Base-by-base conservation (phyloP, 2,888 invertebrate genomes). In the Trachelus iudaicus region DNA sequence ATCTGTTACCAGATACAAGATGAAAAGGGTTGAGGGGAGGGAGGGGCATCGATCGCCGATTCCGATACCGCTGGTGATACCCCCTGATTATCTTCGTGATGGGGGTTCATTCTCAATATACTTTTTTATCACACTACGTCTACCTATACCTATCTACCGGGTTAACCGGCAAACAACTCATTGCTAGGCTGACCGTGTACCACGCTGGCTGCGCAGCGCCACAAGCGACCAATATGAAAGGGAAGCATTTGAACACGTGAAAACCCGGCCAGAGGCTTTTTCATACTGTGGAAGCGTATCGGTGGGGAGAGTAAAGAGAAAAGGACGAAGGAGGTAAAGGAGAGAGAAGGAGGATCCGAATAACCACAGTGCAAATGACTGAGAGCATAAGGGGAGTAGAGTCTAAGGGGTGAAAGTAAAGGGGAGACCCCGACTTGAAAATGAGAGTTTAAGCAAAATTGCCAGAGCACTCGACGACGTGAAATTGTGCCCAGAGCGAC, bases 371-470 rank as follows among this genome's bases (percentile, higher is more conserved):
- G 40, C 15, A 40, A 40, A 40, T 40, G 40, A 40, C 9, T 23
- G 40, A 56, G 40, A 23, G 40, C 23, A 23, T 56, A 23, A 23
- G 23, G 40, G 23, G 23, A 9, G 31, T 1, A 1, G 31, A 23
- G 40, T 56, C 23, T 56, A 23, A 56, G 23, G 40, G 40, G 15
- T 56, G 40, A 56, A 56, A 56, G 40, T 9, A 56, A 56, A 56
- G 23, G 23, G 40, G 23, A 56, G 23, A 9, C 9, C 40, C 40
- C 23, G 23, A 15, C 71, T 80, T 40, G 75, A 79, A 78, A 79
- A 80, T 76, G 79, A 75, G 73, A 78, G 77, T 79, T 71, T 71
- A 77, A 76, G 78, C 79, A 75, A 77, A 79, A 79, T 81, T 79
- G 77, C 76, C 78, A 73, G 69, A 75, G 35, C 73, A 75, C 76